Conservation (phyloP, 2,888 invertebrate genomes). For the Drosophila ezoana region DNA sequence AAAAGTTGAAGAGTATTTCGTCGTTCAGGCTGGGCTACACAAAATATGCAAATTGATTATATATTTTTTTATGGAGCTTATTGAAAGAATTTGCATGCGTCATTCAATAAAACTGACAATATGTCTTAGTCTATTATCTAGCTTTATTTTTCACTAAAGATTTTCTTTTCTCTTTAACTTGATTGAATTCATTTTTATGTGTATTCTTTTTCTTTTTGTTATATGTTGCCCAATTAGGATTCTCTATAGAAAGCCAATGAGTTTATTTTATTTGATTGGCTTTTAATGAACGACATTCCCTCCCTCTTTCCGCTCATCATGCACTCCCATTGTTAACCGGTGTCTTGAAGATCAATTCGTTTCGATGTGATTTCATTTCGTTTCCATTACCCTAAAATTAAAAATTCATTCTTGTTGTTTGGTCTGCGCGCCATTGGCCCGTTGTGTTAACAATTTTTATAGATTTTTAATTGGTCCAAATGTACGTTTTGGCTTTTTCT, state of each 20-base stretch:
- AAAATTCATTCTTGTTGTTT: constrained; percentile 30
- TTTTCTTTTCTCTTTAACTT: constrained; percentile 45
- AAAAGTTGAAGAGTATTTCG: neutral
- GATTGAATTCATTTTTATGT: constrained; percentile 69
- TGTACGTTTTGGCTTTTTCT: constrained; percentile 15
- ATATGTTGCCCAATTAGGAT: constrained; percentile 75
- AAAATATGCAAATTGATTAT: constrained; percentile 58
- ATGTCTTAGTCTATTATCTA: constrained; percentile 37
- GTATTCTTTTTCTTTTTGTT: constrained; percentile 25
- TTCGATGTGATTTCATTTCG: constrained; percentile 17
- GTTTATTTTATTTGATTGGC: constrained; percentile 73
- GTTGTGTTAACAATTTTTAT: constrained; percentile 63
- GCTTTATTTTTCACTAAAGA: constrained; percentile 21
- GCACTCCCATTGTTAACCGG: neutral
- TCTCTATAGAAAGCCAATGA: constrained; percentile 73
- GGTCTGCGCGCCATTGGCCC: constrained; percentile 25
- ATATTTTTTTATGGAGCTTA: constrained; percentile 29
- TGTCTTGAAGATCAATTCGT: constrained; percentile 3
- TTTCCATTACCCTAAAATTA: constrained; percentile 54
- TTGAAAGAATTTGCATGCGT: constrained; percentile 25
- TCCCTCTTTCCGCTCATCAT: neutral
- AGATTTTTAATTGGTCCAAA: constrained; percentile 66
- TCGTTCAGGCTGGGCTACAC: neutral
- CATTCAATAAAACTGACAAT: constrained; percentile 37
- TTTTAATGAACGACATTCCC: constrained; percentile 64